A percentile compares a stretch with the other conserved stretches of the same genome.
These are phyloP conservation scores for Bagarius yarrelli DNA, from an alignment of 2,113 vertebrate genomes.

Conservation along the genomic window DNA sequence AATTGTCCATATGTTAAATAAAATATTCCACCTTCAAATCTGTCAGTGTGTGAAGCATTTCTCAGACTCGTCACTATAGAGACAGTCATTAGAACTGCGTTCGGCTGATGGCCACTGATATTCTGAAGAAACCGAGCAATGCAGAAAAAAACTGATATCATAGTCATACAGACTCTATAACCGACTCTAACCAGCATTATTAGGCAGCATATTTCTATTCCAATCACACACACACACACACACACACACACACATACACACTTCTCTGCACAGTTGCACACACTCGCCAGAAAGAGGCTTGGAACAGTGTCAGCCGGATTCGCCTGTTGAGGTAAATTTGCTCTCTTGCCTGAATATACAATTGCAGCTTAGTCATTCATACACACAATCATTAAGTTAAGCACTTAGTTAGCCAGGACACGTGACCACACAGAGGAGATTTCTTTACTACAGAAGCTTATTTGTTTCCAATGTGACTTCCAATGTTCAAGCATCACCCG, in stretches of 20 bases:
- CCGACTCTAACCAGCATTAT: not conserved
- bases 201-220: constrained; percentile 6
- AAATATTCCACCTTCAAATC: constrained; percentile 14
- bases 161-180: too few relatives aligned
- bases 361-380: constrained; percentile 41
- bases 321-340: constrained; percentile 35
- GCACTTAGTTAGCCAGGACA: not conserved
- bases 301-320: constrained; percentile 47
- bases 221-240: constrained; percentile 12
- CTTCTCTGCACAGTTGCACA: constrained; percentile 22
- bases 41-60: not conserved
- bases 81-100: not conserved
- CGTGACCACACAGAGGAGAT: not conserved
- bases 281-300: constrained; percentile 46
- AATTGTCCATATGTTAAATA: not conserved
- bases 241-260: constrained; percentile 35
- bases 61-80: not conserved
- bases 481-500: too few relatives aligned
- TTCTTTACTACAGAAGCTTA: too few relatives aligned
- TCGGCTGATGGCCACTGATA: not conserved
- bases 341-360: constrained; percentile 34
- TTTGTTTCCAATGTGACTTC: too few relatives aligned
- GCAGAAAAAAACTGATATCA: not conserved
- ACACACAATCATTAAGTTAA: constrained; percentile 23
- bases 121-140: not conserved